Percentiles rank a stretch among this genome's conserved stretches.
These are phyloP conservation scores for Melanotus villosus DNA, from an alignment of 2,888 invertebrate species.

Conservation along the genomic window DNA sequence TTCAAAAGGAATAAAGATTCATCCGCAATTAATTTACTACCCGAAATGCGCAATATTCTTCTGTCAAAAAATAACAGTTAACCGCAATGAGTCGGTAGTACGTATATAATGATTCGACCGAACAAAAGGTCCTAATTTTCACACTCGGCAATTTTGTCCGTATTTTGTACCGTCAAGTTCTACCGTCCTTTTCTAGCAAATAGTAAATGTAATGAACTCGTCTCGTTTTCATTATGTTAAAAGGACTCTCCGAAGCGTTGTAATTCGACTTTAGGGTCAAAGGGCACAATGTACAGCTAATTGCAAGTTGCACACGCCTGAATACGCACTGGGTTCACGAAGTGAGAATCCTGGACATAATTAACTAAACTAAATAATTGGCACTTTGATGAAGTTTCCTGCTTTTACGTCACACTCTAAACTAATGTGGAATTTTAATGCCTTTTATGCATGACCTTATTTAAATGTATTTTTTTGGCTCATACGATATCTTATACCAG, in stretches of 20 bases:
- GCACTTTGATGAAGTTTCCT: background rate
- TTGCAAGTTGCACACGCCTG: constrained; percentile 34
- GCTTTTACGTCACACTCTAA: background rate
- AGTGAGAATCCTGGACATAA: constrained; percentile 13
- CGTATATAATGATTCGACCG: background rate
- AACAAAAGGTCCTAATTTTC: constrained; percentile 30
- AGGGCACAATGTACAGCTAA: constrained; percentile 39
- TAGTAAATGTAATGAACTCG: background rate
- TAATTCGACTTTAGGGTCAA: constrained; percentile 37
- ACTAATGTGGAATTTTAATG: background rate
- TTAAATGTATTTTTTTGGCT: too few species aligned
- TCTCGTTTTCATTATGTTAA: constrained; percentile 34
- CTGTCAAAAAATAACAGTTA: background rate
- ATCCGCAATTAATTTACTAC: too few species aligned
- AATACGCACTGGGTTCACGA: constrained; percentile 15
- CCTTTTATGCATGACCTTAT: too few species aligned
- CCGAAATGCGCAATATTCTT: background rate
- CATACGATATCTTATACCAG: too few species aligned
- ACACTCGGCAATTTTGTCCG: constrained; percentile 24
- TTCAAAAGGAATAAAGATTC: too few species aligned
- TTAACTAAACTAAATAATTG: constrained; percentile 24
- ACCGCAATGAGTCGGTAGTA: background rate
- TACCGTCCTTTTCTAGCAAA: background rate
- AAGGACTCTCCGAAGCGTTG: constrained; percentile 35
- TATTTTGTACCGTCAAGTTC: background rate